Evolutionary conservation across 2,888 invertebrate species (phyloP).

Genomic region (Chloroclystis v-ata): DNA sequence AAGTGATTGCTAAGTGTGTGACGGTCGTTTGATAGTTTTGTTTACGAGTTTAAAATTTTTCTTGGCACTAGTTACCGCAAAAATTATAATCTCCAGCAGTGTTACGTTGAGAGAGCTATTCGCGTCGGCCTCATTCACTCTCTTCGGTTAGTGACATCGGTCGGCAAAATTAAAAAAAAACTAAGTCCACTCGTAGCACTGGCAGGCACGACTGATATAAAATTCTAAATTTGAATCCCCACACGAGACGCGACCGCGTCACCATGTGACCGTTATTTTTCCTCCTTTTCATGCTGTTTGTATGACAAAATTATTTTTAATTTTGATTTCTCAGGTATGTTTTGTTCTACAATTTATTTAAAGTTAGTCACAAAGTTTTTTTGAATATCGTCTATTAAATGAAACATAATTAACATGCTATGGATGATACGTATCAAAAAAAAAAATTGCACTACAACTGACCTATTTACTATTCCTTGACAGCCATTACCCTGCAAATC

Average conservation of each 20-base stretch:
- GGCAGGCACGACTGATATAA: constrained; percentile 57
- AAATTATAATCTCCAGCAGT: constrained; percentile 22
- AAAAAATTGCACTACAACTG: no score
- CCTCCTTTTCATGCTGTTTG: constrained; percentile 7
- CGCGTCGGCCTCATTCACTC: constrained; percentile 61
- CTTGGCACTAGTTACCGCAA: constrained; percentile 24
- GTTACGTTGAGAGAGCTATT: constrained; percentile 40
- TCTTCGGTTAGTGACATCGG: constrained; percentile 63
- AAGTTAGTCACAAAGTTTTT: no score
- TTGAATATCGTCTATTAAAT: no score
- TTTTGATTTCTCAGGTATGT: no score
- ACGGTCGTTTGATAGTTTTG: no score
- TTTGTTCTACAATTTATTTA: no score
- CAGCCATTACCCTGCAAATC: constrained; percentile 3
- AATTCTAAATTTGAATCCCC: constrained; percentile 69
- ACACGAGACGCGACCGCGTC: constrained; percentile 35
- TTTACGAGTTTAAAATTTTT: constrained; percentile 19
- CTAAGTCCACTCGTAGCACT: constrained; percentile 35
- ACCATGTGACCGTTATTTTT: constrained; percentile 46
- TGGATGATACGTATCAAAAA: no score
- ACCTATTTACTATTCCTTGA: constrained; percentile 4
- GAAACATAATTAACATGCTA: no score
- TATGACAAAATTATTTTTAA: no score
- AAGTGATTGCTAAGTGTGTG: not conserved
- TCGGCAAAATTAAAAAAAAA: constrained; percentile 56